Base-by-base conservation (phyloP, 2,113 vertebrate species). In the Triplophysa siluroides region DNA sequence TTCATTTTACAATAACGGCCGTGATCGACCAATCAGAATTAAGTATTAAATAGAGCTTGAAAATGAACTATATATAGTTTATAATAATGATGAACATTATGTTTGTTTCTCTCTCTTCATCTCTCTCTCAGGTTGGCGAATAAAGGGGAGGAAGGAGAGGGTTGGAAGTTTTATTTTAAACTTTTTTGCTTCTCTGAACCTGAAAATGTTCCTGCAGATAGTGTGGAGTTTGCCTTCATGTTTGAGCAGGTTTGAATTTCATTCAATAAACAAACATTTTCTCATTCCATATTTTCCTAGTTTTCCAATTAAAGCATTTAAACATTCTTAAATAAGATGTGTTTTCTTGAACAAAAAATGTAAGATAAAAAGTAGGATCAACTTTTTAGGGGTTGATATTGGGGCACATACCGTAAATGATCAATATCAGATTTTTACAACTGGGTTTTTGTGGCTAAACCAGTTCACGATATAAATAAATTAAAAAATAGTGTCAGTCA, bases 201-300 rank as follows among this genome's bases (percentile, higher is more conserved):
- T 0, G 94, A 98, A 80, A 94, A 90, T 0, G 96, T 99, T 73
- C 95, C 96, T 16, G 94, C 92, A 86, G 96, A 98, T 85, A 96
- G 97, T 0, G 96, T 99, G 90, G 98, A 99, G 89, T 99, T 98
- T 10, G 97, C 96, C 0, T 99, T 99, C 89, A 98, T 99, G 95
- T 99, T 98, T 85, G 97, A 99, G 56, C 97, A 99, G 96, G 98
- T 99, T 7, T 26, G 58, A 45, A 47, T 61, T 64, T 19, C 29
- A 8, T 16, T n/a, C 26, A 23, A 16, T 60, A 8, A 38, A 38
- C 33, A 38, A 38, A 7, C 5, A 62, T 50, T 10, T 65, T 41
- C 54, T 21, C n/a, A 58, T 16, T 18, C 13, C 13, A 52, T 16
- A 52, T 52, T 16, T 18, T 13, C 14, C 50, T 52, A 16, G 50